Conservation (phyloP, 2,888 invertebrate species). For the Rhorus exstirpatorius region DNA sequence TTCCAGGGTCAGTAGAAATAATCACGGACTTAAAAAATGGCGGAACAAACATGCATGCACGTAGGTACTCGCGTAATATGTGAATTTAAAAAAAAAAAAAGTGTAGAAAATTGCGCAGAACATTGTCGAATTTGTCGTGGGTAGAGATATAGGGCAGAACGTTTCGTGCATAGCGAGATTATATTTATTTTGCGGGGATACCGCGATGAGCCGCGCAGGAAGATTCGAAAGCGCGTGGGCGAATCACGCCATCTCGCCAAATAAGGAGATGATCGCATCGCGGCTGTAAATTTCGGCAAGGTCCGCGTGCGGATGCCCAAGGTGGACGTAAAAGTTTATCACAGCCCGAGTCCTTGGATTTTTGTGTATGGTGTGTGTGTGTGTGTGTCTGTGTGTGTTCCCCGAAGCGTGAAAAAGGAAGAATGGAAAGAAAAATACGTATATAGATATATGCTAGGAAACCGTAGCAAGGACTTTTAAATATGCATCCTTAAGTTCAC, state of each 20-base stretch:
- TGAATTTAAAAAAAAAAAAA: background rate
- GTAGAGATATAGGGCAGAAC: background rate
- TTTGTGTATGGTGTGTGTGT: background rate
- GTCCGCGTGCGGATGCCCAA: slow-evolving; percentile 27
- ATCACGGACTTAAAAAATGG: background rate
- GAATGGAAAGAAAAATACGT: slow-evolving; percentile 24
- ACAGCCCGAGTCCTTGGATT: slow-evolving; percentile 26
- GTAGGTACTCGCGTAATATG: background rate
- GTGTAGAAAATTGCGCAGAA: background rate
- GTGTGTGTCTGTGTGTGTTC: slow-evolving; percentile 20
- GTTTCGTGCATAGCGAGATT: background rate
- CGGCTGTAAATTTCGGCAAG: slow-evolving; percentile 62
- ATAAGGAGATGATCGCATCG: slow-evolving; percentile 62
- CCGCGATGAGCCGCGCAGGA: background rate
- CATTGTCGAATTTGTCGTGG: background rate
- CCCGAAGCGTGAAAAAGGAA: slow-evolving; percentile 35
- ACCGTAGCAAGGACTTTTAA: slow-evolving; percentile 4
- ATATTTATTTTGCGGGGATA: slow-evolving; percentile 10
- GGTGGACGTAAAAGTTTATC: slow-evolving; percentile 39
- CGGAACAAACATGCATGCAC: background rate
- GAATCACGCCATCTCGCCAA: slow-evolving; percentile 56
- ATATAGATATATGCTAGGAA: slow-evolving; percentile 26
- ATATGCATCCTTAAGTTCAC: slow-evolving; percentile 46
- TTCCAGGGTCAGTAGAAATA: background rate
- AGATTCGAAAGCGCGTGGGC: slow-evolving; percentile 30